A percentile compares a stretch with the other conserved stretches of the same genome.
Evolutionary conservation across 64 coral and sea anemone species (phyloP).

Genomic region (Montipora sp.): DNA sequence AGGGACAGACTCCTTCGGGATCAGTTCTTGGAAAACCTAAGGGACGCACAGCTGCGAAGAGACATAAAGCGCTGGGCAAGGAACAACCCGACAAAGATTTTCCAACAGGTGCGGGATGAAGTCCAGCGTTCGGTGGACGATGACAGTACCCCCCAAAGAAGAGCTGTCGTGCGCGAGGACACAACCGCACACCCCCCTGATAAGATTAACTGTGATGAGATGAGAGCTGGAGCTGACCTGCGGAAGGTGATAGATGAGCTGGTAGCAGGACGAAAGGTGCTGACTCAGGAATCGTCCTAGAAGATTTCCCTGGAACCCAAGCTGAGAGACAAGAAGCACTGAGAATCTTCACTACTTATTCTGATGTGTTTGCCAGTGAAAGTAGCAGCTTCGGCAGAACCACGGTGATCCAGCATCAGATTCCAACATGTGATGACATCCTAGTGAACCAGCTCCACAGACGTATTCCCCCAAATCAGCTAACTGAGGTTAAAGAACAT

Average conservation of each 20-base stretch:
- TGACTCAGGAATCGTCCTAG: not conserved
- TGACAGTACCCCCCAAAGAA: not conserved
- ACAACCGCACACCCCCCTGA: not conserved
- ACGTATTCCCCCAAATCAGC: conserved; percentile 53
- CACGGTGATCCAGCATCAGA: conserved; percentile 24
- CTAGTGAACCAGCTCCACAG: conserved; percentile 36
- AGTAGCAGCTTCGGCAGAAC: conserved; percentile 52
- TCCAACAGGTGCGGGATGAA: conserved; percentile 49
- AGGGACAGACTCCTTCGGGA: conserved; percentile 47
- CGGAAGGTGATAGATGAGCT: conserved; percentile 4
- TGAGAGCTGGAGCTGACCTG: not conserved
- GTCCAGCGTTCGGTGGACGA: conserved; percentile 27
- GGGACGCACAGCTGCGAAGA: conserved; percentile 26
- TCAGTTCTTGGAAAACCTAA: conserved; percentile 58
- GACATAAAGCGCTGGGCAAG: conserved; percentile 50
- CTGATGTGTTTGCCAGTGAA: conserved; percentile 44
- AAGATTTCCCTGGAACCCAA: conserved; percentile 48
- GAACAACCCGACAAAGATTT: conserved; percentile 20
- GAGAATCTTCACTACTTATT: conserved; percentile 2
- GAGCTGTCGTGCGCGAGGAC: not conserved
- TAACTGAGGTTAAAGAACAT: conserved; percentile 54
- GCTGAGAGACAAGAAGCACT: conserved; percentile 35
- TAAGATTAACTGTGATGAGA: conserved; percentile 14
- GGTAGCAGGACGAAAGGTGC: conserved; percentile 20
- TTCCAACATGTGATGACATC: conserved; percentile 34